Evolutionary conservation across 1,140 invertebrate species (phyloP).

Genomic region (Agrypnia vestita): DNA sequence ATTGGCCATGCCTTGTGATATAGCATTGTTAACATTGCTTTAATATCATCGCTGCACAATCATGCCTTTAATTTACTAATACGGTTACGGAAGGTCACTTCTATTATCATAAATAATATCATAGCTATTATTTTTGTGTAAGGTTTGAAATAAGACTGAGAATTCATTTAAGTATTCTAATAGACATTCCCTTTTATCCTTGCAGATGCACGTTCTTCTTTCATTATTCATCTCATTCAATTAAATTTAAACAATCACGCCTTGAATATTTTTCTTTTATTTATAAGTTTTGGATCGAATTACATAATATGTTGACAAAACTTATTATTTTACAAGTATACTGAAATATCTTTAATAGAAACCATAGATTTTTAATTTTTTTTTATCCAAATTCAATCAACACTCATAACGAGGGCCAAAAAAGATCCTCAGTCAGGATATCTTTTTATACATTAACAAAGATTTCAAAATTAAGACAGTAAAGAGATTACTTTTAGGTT

Average conservation of each 20-base stretch:
- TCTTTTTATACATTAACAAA: too few species aligned
- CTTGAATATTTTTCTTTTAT: conserved; percentile 10
- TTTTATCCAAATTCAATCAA: too few species aligned
- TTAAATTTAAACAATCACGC: neutral
- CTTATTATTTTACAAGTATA: too few species aligned
- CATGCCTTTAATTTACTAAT: conserved; percentile 30
- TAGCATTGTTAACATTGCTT: conserved; percentile 12
- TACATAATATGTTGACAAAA: too few species aligned
- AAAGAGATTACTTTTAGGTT: too few species aligned
- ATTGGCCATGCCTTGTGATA: conserved; percentile 6
- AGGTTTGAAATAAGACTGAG: conserved; percentile 27
- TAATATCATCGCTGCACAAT: neutral
- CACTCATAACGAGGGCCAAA: too few species aligned
- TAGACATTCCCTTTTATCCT: conserved; percentile 14
- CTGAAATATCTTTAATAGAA: too few species aligned
- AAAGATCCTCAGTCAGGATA: too few species aligned
- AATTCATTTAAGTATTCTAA: conserved; percentile 16
- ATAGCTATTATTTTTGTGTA: conserved; percentile 3
- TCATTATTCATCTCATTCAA: too few species aligned
- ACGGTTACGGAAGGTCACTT: conserved; percentile 4
- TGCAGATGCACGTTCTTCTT: neutral
- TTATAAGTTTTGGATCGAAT: neutral
- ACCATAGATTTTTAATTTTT: too few species aligned
- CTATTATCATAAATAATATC: neutral
- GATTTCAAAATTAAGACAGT: too few species aligned